These are phyloP conservation scores for Clostera curtula DNA, from an alignment of 2,888 invertebrate genomes.

Conservation along the genomic window DNA sequence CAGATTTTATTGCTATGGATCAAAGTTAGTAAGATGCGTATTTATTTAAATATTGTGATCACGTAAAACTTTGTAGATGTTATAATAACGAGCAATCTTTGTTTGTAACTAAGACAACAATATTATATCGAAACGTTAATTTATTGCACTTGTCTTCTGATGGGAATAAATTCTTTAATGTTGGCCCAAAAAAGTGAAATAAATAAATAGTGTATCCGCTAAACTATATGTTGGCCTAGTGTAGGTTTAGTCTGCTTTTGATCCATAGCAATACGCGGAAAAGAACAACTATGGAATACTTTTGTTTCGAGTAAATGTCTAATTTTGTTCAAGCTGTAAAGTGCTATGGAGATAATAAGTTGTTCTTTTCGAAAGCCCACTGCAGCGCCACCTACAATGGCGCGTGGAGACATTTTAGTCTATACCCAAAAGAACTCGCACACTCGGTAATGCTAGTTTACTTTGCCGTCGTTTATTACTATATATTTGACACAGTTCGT, in stretches of 20 bases:
- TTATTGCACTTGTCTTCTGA: no score
- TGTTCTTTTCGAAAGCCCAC: constrained; percentile 43
- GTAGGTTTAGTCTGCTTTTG: constrained; percentile 12
- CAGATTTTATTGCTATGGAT: constrained; percentile 32
- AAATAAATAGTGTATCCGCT: constrained; percentile 4
- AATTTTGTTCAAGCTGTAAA: constrained; percentile 14
- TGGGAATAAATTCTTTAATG: no score
- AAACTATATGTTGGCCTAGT: constrained; percentile 9
- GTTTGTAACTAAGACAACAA: no score
- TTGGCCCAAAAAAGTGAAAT: no score
- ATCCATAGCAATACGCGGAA: no score
- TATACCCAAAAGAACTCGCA: constrained; percentile 8
- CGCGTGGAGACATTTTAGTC: constrained; percentile 4
- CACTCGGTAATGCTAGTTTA: constrained; percentile 34
- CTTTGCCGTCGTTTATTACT: no score
- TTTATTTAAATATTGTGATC: no score
- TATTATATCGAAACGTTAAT: no score
- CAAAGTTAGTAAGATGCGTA: constrained; percentile 7
- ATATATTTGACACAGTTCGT: neutral
- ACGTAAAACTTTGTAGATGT: no score
- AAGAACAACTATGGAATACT: no score
- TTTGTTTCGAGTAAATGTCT: constrained; percentile 9
- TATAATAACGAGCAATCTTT: no score
- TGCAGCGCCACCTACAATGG: constrained; percentile 42
- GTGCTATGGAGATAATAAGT: constrained; percentile 25